phyloP scores from a whole-genome alignment of 1,140 invertebrate species.

The Drosophila simulans region DNA sequence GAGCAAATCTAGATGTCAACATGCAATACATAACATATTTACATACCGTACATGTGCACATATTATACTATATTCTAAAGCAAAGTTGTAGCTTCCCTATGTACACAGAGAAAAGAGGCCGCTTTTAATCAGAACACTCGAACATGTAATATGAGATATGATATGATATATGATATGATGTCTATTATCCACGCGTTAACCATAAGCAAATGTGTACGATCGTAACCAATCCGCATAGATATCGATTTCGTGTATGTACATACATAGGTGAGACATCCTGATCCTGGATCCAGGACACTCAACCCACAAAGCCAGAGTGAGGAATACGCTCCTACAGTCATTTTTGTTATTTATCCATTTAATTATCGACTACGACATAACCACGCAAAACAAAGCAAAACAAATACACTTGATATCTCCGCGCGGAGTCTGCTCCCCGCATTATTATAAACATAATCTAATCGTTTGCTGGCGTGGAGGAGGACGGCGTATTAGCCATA shows the following conservation, averaged over 20 bases:
- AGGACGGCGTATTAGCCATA: constrained; percentile 60
- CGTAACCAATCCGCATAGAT: constrained; percentile 33
- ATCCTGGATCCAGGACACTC: constrained; percentile 13
- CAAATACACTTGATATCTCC: constrained; percentile 43
- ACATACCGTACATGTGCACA: constrained; percentile 52
- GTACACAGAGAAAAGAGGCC: constrained; percentile 40
- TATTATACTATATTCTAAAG: constrained; percentile 52
- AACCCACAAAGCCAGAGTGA: constrained; percentile 51
- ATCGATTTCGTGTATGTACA: constrained; percentile 38
- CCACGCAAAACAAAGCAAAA: constrained; percentile 19
- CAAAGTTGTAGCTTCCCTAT: constrained; percentile 43
- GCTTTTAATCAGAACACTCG: constrained; percentile 41
- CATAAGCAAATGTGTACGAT: constrained; percentile 12
- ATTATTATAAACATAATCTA: constrained; percentile 49
- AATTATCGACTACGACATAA: constrained; percentile 52
- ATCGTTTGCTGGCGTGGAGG: constrained; percentile 39
- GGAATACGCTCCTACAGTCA: constrained; percentile 58
- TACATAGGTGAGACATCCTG: constrained; percentile 26
- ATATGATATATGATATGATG: constrained; percentile 42
- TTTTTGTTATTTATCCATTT: constrained; percentile 58
- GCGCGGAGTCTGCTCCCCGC: constrained; percentile 6
- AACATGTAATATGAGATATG: constrained; percentile 35
- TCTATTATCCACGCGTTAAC: constrained; percentile 49
- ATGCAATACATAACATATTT: constrained; percentile 72
- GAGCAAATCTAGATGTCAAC: constrained; percentile 76